Evolutionary conservation across 1,140 invertebrate species (phyloP).

Genomic region (Saccostrea cuccullata): DNA sequence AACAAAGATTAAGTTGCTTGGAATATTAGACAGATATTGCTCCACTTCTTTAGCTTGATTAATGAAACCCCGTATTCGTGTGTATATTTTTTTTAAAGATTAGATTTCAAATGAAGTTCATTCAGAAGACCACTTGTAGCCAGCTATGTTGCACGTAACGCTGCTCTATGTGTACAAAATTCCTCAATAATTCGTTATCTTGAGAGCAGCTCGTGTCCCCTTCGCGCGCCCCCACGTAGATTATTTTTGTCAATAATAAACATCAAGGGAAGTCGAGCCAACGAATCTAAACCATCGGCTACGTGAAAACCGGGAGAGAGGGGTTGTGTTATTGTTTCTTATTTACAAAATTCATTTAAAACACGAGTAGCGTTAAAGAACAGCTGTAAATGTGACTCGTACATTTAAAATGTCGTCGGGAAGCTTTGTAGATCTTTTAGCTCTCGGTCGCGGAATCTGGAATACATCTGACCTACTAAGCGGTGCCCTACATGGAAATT

Average conservation of each 20-base stretch:
- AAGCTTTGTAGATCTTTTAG: not conserved
- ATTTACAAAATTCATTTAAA: not conserved
- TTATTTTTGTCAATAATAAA: slow-evolving; percentile 28
- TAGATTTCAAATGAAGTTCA: too few relatives aligned
- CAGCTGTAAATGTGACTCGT: not conserved
- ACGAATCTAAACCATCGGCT: not conserved
- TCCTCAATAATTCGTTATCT: too few relatives aligned
- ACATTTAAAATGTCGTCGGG: not conserved
- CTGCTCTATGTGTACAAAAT: too few relatives aligned
- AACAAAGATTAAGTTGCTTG: too few relatives aligned
- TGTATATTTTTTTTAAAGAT: too few relatives aligned
- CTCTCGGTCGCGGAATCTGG: not conserved
- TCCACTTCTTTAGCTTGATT: too few relatives aligned
- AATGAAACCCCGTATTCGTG: too few relatives aligned
- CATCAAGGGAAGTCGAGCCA: not conserved
- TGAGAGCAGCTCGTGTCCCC: not conserved
- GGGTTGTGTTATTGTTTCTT: not conserved
- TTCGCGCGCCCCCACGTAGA: not conserved
- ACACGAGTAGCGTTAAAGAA: not conserved
- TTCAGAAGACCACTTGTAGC: too few relatives aligned
- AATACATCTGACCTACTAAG: slow-evolving; percentile 4
- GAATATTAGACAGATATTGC: too few relatives aligned
- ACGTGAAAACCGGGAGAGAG: slow-evolving; percentile 38
- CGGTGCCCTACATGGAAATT: slow-evolving; percentile 34
- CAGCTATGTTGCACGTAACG: too few relatives aligned